phyloP scores from a whole-genome alignment of 2,888 invertebrate genomes.

The Macaria liturata region DNA sequence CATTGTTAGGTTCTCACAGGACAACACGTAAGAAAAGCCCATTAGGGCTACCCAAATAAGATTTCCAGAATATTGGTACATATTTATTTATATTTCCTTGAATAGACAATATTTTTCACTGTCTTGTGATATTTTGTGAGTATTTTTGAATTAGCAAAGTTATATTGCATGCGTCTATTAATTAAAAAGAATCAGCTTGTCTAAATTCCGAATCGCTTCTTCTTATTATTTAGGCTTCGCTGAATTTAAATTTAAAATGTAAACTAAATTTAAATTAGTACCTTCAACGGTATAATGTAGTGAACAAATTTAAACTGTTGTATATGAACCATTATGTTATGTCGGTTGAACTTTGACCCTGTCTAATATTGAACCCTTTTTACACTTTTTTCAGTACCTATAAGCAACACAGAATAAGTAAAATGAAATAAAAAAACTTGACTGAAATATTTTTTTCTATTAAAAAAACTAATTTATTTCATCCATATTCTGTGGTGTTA shows the following conservation, averaged over 20 bases:
- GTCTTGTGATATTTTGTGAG: constrained; percentile 16
- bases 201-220: constrained; percentile 58
- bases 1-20: no score
- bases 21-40: no score
- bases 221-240: constrained; percentile 79
- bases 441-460: not conserved
- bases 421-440: constrained; percentile 4
- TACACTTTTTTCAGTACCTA: constrained; percentile 28
- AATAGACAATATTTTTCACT: constrained; percentile 40
- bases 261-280: constrained; percentile 19
- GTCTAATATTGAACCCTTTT: constrained; percentile 44
- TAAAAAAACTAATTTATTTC: no score
- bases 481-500: constrained; percentile 42
- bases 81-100: constrained; percentile 33
- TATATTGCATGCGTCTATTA: constrained; percentile 45
- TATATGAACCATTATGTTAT: constrained; percentile 50
- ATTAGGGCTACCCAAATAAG: no score
- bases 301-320: constrained; percentile 38
- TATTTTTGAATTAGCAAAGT: constrained; percentile 21
- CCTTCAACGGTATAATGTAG: constrained; percentile 14
- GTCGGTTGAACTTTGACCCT: constrained; percentile 67
- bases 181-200: constrained; percentile 33
- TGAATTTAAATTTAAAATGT: constrained; percentile 37
- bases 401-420: constrained; percentile 57
- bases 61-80: no score